Percentiles rank a stretch among this genome's conserved stretches.
These are phyloP conservation scores for Nerophis ophidion DNA, from an alignment of 2,113 vertebrate species.

Conservation along the genomic window DNA sequence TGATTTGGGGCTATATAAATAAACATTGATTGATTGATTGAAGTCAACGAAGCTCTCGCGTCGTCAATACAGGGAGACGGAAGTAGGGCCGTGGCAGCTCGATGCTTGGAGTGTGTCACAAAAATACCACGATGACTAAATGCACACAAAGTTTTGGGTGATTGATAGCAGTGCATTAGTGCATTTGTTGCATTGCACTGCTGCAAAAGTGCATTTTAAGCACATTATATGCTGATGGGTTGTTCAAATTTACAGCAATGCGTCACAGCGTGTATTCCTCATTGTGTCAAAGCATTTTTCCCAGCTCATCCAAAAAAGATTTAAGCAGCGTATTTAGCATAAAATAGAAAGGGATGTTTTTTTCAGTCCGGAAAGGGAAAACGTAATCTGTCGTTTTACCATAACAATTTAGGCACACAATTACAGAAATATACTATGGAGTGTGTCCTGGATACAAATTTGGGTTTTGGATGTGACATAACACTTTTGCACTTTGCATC, in stretches of 20 bases:
- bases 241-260: not conserved
- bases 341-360: not conserved
- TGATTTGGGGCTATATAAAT: too few relatives aligned
- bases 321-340: not conserved
- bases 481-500: too few relatives aligned
- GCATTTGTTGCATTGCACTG: not conserved
- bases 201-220: conserved; percentile 1
- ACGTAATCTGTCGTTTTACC: not conserved
- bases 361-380: not conserved
- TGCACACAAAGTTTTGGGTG: not conserved
- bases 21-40: too few relatives aligned
- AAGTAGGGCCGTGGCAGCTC: not conserved
- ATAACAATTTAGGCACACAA: not conserved
- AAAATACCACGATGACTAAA: conserved; percentile 8
- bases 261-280: not conserved
- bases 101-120: conserved; percentile 5
- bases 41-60: not conserved
- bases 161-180: not conserved
- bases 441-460: not conserved
- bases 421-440: not conserved
- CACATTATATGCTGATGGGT: not conserved
- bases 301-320: not conserved
- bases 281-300: not conserved
- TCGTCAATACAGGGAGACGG: not conserved
- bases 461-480: too few relatives aligned